Evolutionary conservation across 2,797 vertebrate genomes (phyloP), one percentile per base, ranked within the genome.

Genomic region (Sebastes oblongus): DNA sequence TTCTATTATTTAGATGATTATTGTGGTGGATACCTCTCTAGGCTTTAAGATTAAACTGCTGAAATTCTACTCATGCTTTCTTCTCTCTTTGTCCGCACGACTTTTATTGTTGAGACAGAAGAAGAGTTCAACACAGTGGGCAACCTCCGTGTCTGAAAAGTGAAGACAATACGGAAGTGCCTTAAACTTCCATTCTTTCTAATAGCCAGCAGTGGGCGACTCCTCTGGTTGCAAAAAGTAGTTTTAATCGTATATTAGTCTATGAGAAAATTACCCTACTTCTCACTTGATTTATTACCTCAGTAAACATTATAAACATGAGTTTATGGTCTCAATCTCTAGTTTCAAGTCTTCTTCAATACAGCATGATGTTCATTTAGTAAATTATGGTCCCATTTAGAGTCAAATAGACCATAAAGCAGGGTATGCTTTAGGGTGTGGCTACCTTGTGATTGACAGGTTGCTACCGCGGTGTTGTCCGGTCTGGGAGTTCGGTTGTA

Each of bases 391-490:
- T 52, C 46, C 8, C 1, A 52, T 52, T 52, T 2, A 52, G 18
- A 52, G 46, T 52, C 1, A 52, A 52, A 52, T 52, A 52, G 46
- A 52, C 46, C 46, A 52, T n/a, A 52, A 9, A 52, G 46, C 18
- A 52, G 46, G 46, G 46, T 0, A 52, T 52, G 18, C 46, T 20
- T n/a, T 4, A n/a, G 8, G 18, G 46, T 18, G 8, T 10, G 46
- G 18, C 46, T 52, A 52, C 46, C 2, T 52, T 52, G 46, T n/a
- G 18, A 20, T 50, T 50, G 42, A 52, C 46, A 52, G 46, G 46
- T 9, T 0, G 46, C 8, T 52, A 52, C 18, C 46, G n/a, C 4
- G 2, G 0, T 0, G 0, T 52, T 52, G 8, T 52, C 8, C 18
- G 8, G 18, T 52, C 46, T 52, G 46, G 18, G 18, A 4, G 20